Evolutionary conservation across 2,113 vertebrate species (phyloP), one percentile per base, ranked within the genome.

Genomic region (Sorex fumeus): DNA sequence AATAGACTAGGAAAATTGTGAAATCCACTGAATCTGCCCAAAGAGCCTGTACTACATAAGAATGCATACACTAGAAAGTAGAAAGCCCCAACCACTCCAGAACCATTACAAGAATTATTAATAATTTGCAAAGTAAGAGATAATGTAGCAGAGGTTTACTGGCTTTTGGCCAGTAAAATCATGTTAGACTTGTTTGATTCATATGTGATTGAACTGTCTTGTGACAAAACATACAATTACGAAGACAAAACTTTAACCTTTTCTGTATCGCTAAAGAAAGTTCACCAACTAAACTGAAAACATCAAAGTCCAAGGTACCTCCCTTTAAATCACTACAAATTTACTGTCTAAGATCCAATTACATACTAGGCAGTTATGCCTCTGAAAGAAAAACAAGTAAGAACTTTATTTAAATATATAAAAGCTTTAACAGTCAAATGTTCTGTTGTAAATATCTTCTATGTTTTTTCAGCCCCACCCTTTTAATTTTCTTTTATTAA

Each of bases 101-200:
- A 95, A 91, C 45, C 85, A 87, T 87, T 94, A 85, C 36, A 94
- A 84, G 15, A 34, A 89, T 94, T 92, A 92, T 88, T 91, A 79
- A 92, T 74, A 95, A 40, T 50, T 69, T 64, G 3, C 76, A 71
- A 90, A 27, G 47, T 82, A 93, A 87, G 72, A 94, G 69, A 75
- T 32, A 92, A 74, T 74, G 32, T 45, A 78, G 71, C n/a, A 82
- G 43, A 79, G 40, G 25, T 71, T 76, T 15, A 23, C 84, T 93
- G 90, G 78, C 88, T 82, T 87, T 87, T 34, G 32, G 88, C 95
- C 93, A 90, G 45, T 81, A 91, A 95, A 96, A 91, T 93, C 94
- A 91, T 90, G 94, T 94, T 94, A 90, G 34, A 95, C 94, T 88
- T 91, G 91, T 93, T 96, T 95, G 30, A 21, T 94, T 91, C 93